phyloP scores from a whole-genome alignment of 2,797 vertebrate species.

The Cercopithecus mitis region DNA sequence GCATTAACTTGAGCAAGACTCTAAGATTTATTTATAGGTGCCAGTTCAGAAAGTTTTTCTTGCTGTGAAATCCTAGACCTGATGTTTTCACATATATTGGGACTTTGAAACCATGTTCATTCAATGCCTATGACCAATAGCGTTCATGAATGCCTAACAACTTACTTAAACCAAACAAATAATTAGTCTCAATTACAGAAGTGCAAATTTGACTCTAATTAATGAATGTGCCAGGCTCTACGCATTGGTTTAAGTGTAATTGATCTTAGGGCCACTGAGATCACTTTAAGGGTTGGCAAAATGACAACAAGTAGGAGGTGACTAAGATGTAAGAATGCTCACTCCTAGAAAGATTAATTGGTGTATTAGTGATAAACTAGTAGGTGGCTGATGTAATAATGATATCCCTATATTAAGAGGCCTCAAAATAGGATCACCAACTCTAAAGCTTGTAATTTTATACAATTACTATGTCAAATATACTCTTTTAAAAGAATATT shows the following conservation, averaged over 20 bases:
- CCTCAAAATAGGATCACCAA: conserved; percentile 60
- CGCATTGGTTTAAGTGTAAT: conserved; percentile 71
- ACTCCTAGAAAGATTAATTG: conserved; percentile 66
- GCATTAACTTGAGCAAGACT: not conserved
- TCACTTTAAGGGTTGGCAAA: conserved; percentile 69
- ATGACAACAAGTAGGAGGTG: conserved; percentile 61
- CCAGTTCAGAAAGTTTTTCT: not conserved
- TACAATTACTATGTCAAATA: conserved; percentile 56
- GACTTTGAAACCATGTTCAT: conserved; percentile 51
- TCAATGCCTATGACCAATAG: conserved; percentile 23
- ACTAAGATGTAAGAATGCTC: conserved; percentile 47
- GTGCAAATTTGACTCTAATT: conserved; percentile 75
- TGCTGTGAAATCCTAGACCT: not conserved
- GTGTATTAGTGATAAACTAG: conserved; percentile 63
- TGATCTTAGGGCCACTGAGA: conserved; percentile 67
- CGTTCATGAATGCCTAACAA: conserved; percentile 64
- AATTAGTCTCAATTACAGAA: conserved; percentile 77
- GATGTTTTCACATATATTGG: not conserved
- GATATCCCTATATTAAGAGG: conserved; percentile 46
- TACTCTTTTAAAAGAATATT: conserved; percentile 42
- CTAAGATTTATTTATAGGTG: conserved; percentile 16
- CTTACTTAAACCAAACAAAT: conserved; percentile 73
- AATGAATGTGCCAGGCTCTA: conserved; percentile 48
- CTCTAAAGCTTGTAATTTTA: conserved; percentile 61
- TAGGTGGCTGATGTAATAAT: conserved; percentile 52